Evolutionary conservation across 2,113 vertebrate genomes (phyloP).

Genomic region (Henicopernis longicauda): DNA sequence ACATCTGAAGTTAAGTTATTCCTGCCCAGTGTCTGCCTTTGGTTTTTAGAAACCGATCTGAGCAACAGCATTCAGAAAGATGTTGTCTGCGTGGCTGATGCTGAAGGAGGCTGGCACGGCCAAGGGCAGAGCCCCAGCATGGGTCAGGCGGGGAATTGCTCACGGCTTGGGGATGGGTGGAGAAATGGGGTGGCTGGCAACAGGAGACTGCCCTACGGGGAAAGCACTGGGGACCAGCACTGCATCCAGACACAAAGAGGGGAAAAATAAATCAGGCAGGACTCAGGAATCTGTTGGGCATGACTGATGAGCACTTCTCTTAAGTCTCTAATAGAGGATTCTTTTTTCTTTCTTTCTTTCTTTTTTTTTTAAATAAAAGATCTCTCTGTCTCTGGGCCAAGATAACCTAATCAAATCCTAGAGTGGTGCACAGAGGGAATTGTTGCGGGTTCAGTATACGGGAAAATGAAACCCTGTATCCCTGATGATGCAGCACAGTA

Average conservation of each 20-base stretch:
- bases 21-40: neutral
- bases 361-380: neutral
- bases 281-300: neutral
- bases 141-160: neutral
- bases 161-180: neutral
- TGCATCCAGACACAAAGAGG: neutral
- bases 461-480: neutral
- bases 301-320: neutral
- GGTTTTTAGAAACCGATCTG: neutral
- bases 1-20: neutral
- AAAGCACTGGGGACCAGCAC: neutral
- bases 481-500: neutral
- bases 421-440: neutral
- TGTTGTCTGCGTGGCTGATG: neutral
- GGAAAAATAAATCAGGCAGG: neutral
- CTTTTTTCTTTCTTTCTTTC: neutral
- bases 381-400: neutral
- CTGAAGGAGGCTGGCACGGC: neutral
- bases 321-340: neutral
- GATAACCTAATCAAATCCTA: neutral
- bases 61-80: neutral
- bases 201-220: rapidly evolving
- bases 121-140: neutral
- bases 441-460: neutral
- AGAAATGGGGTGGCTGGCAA: neutral